Percentiles rank a stretch among this genome's conserved stretches.
Evolutionary conservation across 2,797 vertebrate genomes (phyloP).

Genomic region (Acipenser oxyrinchus): DNA sequence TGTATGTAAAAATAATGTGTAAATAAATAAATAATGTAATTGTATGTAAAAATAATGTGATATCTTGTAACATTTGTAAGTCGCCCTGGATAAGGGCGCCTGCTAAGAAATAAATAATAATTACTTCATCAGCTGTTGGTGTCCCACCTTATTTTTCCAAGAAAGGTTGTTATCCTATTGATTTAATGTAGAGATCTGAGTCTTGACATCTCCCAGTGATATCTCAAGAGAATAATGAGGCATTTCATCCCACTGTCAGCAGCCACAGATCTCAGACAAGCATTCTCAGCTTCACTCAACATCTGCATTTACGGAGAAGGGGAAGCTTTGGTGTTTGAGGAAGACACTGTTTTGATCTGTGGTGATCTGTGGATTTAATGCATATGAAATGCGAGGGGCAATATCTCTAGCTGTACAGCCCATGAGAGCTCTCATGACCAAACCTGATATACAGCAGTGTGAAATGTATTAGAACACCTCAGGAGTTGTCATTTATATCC

Average conservation of each 20-base stretch:
- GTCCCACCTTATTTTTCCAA: background rate
- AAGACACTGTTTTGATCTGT: too few relatives aligned
- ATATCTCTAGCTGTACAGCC: too few relatives aligned
- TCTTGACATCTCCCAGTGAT: background rate
- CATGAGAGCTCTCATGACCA: background rate
- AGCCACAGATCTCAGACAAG: background rate
- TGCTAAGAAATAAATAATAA: too few relatives aligned
- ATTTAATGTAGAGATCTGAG: background rate
- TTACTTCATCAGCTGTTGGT: background rate
- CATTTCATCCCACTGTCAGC: background rate
- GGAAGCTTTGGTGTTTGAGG: too few relatives aligned
- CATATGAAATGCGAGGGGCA: background rate
- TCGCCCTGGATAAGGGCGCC: too few relatives aligned
- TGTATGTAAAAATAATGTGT: too few relatives aligned
- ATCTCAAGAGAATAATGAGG: background rate
- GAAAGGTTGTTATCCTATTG: slow-evolving; percentile 3
- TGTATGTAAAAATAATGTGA: too few relatives aligned
- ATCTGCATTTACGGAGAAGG: background rate
- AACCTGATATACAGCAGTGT: background rate
- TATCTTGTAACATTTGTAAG: too few relatives aligned
- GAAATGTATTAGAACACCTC: too few relatives aligned
- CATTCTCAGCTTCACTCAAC: background rate
- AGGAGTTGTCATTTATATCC: too few relatives aligned
- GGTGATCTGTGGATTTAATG: background rate
- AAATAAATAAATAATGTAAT: too few relatives aligned